Base-by-base conservation (phyloP, 2,797 vertebrate species). In the Spondyliosoma cantharus region DNA sequence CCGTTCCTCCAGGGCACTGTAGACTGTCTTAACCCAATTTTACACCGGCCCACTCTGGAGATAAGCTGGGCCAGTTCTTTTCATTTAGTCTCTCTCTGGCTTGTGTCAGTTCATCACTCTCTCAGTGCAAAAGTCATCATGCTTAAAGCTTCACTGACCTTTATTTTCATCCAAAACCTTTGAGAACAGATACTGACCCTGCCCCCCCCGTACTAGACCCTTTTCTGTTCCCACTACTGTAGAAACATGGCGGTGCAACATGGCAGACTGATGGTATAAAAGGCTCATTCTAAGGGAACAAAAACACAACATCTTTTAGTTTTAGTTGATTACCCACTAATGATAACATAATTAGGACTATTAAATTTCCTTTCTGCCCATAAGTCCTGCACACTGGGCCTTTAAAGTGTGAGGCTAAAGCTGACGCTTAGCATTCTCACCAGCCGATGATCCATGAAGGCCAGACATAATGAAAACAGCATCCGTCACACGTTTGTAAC, bases 21-120 rank as follows among this genome's bases (percentile, higher is more conserved):
- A 60, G 67, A 78, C 59, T 25, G 1, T 75, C 68, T 61, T 74
- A 64, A 85, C 59, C 67, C 72, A 59, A 29, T 81, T 86, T 85
- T 49, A 80, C 79, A 70, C 27, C 20, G 4, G 81, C 81, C 79
- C 81, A 83, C 81, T 75, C 72, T 24, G 58, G 29, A 58, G 43
- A 73, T 74, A 46, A 52, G 54, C 17, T 25, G 12, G 61, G 48
- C 69, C 56, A 15, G 12, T 62, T 80, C 4, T 69, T 75, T 71
- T 61, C 9, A n/a, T 58, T 54, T 70, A 6, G 45, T 52, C 19
- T 56, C 65, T 49, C 67, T 64, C 61, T 64, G 27, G 53, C 52
- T 57, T 57, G 20, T 46, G 46, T 76, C 22, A 66, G 6, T 54
- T 70, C 11, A 29, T 68, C 50, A 57, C 64, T 83, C 32, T 56